Conservation (phyloP, 2,888 invertebrate species). For the Brenthis hecate region DNA sequence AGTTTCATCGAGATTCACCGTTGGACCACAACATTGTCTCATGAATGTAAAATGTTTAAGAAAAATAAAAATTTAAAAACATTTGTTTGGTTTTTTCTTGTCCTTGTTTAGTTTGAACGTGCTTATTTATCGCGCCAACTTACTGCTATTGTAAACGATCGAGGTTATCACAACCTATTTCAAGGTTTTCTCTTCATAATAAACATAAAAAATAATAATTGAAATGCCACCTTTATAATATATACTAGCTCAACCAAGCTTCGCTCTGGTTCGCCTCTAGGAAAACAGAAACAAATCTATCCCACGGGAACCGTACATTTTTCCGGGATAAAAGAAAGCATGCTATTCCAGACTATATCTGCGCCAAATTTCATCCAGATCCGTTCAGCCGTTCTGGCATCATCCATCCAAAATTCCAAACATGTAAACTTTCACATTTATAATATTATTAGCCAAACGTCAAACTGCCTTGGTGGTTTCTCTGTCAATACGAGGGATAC, state of each 20-base stretch:
- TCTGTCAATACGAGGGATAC: too few species aligned
- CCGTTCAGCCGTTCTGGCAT: too few species aligned
- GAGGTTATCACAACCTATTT: conserved; percentile 36
- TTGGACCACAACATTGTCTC: not conserved
- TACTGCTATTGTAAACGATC: conserved; percentile 34
- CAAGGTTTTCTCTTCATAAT: conserved; percentile 22
- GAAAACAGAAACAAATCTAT: too few species aligned
- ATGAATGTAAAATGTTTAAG: not conserved
- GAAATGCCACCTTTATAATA: not conserved
- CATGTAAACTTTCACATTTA: too few species aligned
- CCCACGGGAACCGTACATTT: too few species aligned
- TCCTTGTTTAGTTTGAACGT: conserved; percentile 38
- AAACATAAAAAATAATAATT: not conserved
- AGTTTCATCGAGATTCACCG: not conserved
- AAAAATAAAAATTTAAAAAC: conserved; percentile 34
- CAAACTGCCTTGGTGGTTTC: too few species aligned
- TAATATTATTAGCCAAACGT: too few species aligned
- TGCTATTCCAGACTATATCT: too few species aligned
- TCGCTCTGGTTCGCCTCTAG: too few species aligned
- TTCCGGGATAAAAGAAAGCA: too few species aligned
- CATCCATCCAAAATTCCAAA: too few species aligned
- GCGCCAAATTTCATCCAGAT: too few species aligned
- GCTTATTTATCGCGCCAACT: conserved; percentile 31
- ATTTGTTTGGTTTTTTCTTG: conserved; percentile 42
- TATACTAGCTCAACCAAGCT: not conserved